Conservation (phyloP, 2,797 vertebrate species). For the Dromococcyx pavoninus region DNA sequence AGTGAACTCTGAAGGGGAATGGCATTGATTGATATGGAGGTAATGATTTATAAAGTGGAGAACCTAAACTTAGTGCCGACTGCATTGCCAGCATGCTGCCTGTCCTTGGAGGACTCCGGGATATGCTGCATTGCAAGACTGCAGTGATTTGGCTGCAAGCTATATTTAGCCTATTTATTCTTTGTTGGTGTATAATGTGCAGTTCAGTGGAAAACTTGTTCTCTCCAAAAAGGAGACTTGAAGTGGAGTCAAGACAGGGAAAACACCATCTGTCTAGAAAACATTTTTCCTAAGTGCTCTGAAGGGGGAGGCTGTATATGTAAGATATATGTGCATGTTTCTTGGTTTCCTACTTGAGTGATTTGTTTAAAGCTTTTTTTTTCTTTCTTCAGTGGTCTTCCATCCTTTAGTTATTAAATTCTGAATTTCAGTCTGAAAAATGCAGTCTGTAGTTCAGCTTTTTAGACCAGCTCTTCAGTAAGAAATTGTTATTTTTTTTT, state of each 20-base stretch:
- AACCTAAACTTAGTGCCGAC: not conserved
- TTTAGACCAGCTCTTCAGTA: not conserved
- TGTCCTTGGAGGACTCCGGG: constrained; percentile 55
- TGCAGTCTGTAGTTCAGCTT: not conserved
- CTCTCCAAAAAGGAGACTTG: constrained; percentile 55
- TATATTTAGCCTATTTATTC: constrained; percentile 70
- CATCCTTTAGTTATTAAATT: not conserved
- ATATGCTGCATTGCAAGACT: constrained; percentile 41
- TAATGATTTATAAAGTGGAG: not conserved
- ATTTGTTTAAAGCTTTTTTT: not conserved
- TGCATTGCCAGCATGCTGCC: not conserved
- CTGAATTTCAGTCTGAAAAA: not conserved
- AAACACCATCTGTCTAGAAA: constrained; percentile 68
- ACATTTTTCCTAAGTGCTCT: constrained; percentile 32
- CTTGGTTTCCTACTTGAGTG: not conserved
- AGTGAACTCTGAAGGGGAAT: not conserved
- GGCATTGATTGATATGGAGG: not conserved
- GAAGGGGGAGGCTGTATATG: not conserved
- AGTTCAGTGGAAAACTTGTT: constrained; percentile 65
- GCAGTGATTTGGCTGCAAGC: constrained; percentile 59
- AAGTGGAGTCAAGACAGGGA: constrained; percentile 62
- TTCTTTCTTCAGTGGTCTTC: not conserved
- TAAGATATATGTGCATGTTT: not conserved
- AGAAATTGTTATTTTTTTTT: not conserved
- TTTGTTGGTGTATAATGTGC: constrained; percentile 64